Conservation (phyloP, 2,797 vertebrate species). For the Taeniopygia guttata region DNA sequence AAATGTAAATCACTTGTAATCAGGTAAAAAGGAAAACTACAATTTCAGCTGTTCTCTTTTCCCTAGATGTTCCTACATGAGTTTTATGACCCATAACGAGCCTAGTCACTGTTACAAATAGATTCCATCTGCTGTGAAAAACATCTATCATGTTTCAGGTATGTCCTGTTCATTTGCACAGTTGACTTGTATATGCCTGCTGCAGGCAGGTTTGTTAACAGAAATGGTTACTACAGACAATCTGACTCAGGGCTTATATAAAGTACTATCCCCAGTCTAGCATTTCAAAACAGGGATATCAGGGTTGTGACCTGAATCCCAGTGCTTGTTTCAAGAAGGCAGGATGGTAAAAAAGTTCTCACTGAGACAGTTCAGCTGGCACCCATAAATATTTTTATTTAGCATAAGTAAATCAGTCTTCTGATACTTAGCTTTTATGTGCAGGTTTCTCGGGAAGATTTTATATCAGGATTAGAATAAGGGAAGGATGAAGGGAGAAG, state of each 20-base stretch:
- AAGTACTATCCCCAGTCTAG: background rate
- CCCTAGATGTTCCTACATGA: background rate
- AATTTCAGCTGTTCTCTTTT: background rate
- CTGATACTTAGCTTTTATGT: background rate
- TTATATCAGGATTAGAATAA: background rate
- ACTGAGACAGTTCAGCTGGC: background rate
- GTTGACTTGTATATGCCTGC: background rate
- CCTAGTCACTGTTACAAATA: background rate
- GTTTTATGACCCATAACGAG: background rate
- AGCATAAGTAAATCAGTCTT: background rate
- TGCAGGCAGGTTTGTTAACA: background rate
- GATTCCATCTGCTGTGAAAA: background rate
- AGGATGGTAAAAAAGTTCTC: background rate
- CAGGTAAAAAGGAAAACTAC: background rate
- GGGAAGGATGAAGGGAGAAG: background rate
- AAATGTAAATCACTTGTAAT: slow-evolving; percentile 1
- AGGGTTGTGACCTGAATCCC: background rate
- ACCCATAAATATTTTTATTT: background rate
- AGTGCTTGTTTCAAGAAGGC: background rate
- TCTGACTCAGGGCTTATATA: background rate
- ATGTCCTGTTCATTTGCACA: background rate
- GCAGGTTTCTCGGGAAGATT: background rate
- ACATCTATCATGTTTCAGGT: background rate
- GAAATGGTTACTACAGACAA: background rate
- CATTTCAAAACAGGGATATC: background rate